phyloP scores from a whole-genome alignment of 2,797 vertebrate genomes.

The Emys orbicularis region DNA sequence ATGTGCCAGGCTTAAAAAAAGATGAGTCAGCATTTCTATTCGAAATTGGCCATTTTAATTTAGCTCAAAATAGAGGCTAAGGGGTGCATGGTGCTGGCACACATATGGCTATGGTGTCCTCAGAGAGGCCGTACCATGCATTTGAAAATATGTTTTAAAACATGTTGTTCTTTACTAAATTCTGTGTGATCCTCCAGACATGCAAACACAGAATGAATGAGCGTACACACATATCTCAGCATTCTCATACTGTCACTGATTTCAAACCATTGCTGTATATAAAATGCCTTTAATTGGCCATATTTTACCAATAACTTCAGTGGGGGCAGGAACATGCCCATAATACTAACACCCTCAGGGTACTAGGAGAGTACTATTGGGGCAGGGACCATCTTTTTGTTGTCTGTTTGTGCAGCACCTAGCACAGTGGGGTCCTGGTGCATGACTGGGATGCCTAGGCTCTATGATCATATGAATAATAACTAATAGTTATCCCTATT shows the following conservation, averaged over 20 bases:
- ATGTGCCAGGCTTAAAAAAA: not conserved
- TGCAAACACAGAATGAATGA: not conserved
- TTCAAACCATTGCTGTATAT: not conserved
- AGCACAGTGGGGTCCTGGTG: not conserved
- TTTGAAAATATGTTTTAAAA: not conserved
- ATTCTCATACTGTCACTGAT: not conserved
- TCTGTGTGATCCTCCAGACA: not conserved
- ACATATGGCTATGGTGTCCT: too few species aligned
- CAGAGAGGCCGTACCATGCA: not conserved
- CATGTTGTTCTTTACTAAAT: not conserved
- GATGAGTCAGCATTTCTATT: not conserved
- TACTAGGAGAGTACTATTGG: not conserved
- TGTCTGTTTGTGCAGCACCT: not conserved
- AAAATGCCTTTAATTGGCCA: not conserved
- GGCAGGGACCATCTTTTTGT: not conserved
- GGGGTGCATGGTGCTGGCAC: accelerated
- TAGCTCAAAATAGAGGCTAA: not conserved
- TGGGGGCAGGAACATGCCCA: not conserved
- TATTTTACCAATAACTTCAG: not conserved
- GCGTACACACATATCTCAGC: not conserved
- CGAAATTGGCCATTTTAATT: not conserved
- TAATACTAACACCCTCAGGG: not conserved
- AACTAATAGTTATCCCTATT: not conserved
- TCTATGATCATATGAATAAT: not conserved
- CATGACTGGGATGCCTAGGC: not conserved